Evolutionary conservation across 2,888 invertebrate genomes (phyloP).

Genomic region (Ametastegia equiseti): DNA sequence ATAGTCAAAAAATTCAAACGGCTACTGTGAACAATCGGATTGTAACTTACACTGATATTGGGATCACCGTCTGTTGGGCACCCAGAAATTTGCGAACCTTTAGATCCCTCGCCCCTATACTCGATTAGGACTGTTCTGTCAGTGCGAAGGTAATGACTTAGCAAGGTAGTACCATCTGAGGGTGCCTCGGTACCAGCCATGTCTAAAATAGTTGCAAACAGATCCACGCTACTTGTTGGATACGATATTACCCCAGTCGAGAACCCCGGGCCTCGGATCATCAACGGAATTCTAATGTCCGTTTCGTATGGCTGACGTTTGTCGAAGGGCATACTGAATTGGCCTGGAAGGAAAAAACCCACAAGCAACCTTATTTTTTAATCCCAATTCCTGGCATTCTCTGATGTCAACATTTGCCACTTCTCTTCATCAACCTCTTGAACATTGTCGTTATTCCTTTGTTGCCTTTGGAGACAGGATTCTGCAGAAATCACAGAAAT

Average conservation of each 20-base stretch:
- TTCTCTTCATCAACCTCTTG: no score
- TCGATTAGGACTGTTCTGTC: constrained; percentile 85
- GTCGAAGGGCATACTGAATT: constrained; percentile 92
- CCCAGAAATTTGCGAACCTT: constrained; percentile 77
- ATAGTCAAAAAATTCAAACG: no score
- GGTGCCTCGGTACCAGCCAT: constrained; percentile 81
- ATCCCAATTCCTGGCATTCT: no score
- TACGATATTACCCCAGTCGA: constrained; percentile 76
- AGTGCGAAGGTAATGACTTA: constrained; percentile 62
- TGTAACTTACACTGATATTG: constrained; percentile 82
- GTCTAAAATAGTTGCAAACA: constrained; percentile 89
- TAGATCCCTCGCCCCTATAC: constrained; percentile 87
- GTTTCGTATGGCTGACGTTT: constrained; percentile 95
- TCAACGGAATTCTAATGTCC: constrained; percentile 90
- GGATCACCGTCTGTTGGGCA: constrained; percentile 83
- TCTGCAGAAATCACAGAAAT: no score
- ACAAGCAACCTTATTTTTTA: not conserved
- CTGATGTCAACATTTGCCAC: no score
- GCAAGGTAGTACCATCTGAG: constrained; percentile 67
- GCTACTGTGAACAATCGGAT: not conserved
- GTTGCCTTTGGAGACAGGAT: no score
- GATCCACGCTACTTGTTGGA: constrained; percentile 87
- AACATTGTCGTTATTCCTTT: no score
- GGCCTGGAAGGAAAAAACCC: constrained; percentile 79
- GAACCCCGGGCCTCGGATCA: constrained; percentile 88